Base-by-base conservation (phyloP, 2,113 vertebrate species). In the Sciurus niger region DNA sequence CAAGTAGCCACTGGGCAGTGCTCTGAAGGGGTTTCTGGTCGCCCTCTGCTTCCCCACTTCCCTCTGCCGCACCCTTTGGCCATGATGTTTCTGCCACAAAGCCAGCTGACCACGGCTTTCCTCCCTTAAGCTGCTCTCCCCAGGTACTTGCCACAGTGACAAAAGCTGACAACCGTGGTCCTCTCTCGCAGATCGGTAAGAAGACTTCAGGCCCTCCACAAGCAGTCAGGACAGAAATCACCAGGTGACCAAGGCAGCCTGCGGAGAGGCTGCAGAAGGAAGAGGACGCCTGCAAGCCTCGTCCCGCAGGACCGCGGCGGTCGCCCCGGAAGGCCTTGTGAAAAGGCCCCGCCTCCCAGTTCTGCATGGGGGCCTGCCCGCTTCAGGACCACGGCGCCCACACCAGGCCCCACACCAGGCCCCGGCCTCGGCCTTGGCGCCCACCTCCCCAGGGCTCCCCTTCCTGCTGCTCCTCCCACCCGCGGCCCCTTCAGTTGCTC, bases 181-280 rank as follows among this genome's bases (percentile, higher is more conserved):
- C 77, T 73, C 40, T 60, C n/a, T 34, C 28, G 58, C 43, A 70
- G 92, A 89, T 24, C 68, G 20, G 22, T 32, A 72, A 55, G 72
- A 40, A 40, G 40, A 40, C 4, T 40, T 40, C 40, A 4, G 4
- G 40, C 40, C 67, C 46, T 55, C n/a, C 67, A 46, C 32, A 90
- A 90, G n/a, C 72, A 78, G 74, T 74, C 48, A 78, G 74, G 79
- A 55, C 34, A 87, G 34, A 89, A 79, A 53, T 85, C 40, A 79
- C 17, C 34, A 88, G 77, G 60, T 37, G 40, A 65, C 67, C 58
- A 78, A 68, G 55, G 37, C 34, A 82, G 70, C 84, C 24, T 0
- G 6, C 17, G 43, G 30, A 60, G 4, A 77, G 40, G 78, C n/a
- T 34, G 14, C 32, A 60, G 70, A 80, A 80, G 68, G 82, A 77